Base-by-base conservation (phyloP, 2,797 vertebrate genomes). In the Ciconia nigra region DNA sequence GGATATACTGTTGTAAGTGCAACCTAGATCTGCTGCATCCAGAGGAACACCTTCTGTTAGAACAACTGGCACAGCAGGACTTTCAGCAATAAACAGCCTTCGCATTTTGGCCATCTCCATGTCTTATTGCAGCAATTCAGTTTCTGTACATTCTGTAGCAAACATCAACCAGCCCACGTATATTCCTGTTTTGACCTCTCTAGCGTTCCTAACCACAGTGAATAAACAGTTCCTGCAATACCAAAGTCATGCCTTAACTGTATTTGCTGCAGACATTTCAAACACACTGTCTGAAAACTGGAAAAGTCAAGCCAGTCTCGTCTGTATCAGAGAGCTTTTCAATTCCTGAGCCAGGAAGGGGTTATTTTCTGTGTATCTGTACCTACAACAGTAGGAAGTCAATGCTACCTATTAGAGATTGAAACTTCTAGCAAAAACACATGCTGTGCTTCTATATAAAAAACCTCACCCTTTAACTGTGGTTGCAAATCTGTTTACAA, bases 401-500 rank as follows among this genome's bases (percentile, higher is more conserved):
- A 61, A 11, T 13, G 65, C 62, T 88, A 86, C 72, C 71, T 72
- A 52, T 7, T 22, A 42, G 42, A 95, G 51, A n/a, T 21, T 59
- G 57, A 55, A 89, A 91, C 55, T 90, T 28, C 72, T 59, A 63
- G 90, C 67, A 85, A 55, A 90, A 87, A 28, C 2, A 8, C 4
- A 0, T 67, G 61, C 77, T 78, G 85, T 65, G 65, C 54, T 35
- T 83, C 80, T 61, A 41, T 35, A 62, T 41, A 19, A 66, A 90
- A 73, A 59, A 65, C 20, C 20, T 57, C 33, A 59, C 31, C 80
- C 58, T 72, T 88, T 42, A 83, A 91, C 54, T 8, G 63, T 12
- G 54, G 15, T 84, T 67, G 54, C 57, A 94, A 87, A 96, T 84
- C 83, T 87, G 35, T 88, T 90, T 82, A 88, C 69, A 88, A 74